Evolutionary conservation across 2,888 invertebrate species (phyloP).

Genomic region (Drosophila neotestacea): DNA sequence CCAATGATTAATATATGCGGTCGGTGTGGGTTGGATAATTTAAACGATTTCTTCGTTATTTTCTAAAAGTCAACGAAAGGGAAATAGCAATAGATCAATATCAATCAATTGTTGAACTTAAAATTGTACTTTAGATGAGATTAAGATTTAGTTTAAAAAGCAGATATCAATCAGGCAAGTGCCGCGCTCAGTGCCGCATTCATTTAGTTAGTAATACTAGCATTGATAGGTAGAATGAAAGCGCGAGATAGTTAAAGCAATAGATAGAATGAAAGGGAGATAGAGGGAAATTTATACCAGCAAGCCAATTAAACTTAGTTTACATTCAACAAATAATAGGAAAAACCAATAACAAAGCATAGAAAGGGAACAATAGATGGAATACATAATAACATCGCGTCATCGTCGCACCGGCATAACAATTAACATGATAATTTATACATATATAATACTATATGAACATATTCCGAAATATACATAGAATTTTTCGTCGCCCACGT

Average conservation of each 20-base stretch:
- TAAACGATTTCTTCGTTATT: slow-evolving; percentile 69
- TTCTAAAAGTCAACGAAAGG: slow-evolving; percentile 69
- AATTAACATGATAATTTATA: slow-evolving; percentile 57
- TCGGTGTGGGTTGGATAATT: slow-evolving; percentile 59
- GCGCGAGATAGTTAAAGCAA: slow-evolving; percentile 17
- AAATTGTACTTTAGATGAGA: slow-evolving; percentile 27
- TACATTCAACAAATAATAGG: slow-evolving; percentile 32
- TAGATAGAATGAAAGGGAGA: slow-evolving; percentile 17
- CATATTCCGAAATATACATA: slow-evolving; percentile 49
- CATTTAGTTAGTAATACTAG: slow-evolving; percentile 26
- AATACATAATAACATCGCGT: slow-evolving; percentile 11
- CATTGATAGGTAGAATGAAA: neutral
- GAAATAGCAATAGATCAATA: slow-evolving; percentile 75
- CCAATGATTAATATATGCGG: slow-evolving; percentile 54
- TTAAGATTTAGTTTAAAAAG: slow-evolving; percentile 1
- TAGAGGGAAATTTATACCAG: slow-evolving; percentile 18
- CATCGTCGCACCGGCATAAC: slow-evolving; percentile 18
- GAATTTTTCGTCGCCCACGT: slow-evolving; percentile 33
- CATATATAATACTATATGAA: slow-evolving; percentile 55
- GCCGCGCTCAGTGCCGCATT: slow-evolving; percentile 45
- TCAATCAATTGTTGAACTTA: slow-evolving; percentile 53
- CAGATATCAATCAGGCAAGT: slow-evolving; percentile 21
- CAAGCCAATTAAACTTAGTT: slow-evolving; percentile 43
- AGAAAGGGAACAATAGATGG: slow-evolving; percentile 27
- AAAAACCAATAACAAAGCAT: slow-evolving; percentile 49